A percentile compares a stretch with the other conserved stretches of the same genome.
These are phyloP conservation scores for Cebus imitator DNA, from an alignment of 2,113 vertebrate genomes.

Conservation along the genomic window DNA sequence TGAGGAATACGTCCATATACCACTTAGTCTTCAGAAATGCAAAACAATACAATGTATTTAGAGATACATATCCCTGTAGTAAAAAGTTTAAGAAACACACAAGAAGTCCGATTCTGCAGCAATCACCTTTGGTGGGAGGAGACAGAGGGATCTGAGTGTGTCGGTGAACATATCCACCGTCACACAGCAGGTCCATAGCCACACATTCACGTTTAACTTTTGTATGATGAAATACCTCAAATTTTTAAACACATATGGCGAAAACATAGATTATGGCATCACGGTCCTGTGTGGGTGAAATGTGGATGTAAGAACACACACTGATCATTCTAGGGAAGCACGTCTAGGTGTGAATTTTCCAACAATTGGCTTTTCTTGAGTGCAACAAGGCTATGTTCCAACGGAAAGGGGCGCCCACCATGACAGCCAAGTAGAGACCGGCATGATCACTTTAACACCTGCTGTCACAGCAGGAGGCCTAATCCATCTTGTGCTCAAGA, in stretches of 20 bases:
- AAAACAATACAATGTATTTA: not conserved
- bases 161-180: not conserved
- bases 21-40: not conserved
- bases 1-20: not conserved
- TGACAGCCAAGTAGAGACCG: not conserved
- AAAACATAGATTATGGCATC: not conserved
- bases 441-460: not conserved
- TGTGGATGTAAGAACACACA: not conserved
- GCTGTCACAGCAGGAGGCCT: not conserved
- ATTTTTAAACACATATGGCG: not conserved
- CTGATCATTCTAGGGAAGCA: not conserved
- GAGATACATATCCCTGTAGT: not conserved
- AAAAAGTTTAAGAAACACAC: not conserved
- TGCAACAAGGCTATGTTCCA: not conserved
- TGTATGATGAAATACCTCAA: not conserved
- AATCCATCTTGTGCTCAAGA: not conserved
- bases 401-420: too few relatives aligned
- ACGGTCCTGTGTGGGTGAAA: not conserved
- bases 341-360: not conserved
- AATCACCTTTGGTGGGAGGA: not conserved
- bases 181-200: not conserved
- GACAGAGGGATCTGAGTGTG: not conserved
- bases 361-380: not conserved
- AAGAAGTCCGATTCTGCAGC: not conserved
- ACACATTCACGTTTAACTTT: not conserved